Base-by-base conservation (phyloP, 2,797 vertebrate genomes). In the Danio choprae region DNA sequence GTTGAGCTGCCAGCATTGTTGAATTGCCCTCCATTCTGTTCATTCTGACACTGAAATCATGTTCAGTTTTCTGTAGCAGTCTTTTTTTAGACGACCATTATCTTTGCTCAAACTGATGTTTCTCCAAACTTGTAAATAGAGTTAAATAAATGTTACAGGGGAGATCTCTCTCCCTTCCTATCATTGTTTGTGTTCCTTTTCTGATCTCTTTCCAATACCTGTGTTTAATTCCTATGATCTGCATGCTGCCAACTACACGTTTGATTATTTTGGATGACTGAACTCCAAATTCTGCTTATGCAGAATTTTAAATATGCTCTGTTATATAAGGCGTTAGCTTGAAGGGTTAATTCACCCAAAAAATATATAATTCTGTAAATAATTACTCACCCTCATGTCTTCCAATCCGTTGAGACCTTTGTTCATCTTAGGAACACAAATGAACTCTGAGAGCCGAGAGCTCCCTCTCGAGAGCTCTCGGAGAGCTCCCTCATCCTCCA, bases 31-130 rank as follows among this genome's bases (percentile, higher is more conserved):
- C 68, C 74, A 67, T 85, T 81, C 53, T 73, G 41, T 58, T 64
- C 50, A 53, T 82, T 48, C 58, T 87, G 75, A 83, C 59, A 55
- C 72, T 85, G 87, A 84, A 85, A 88, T 87, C 84, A 72, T 82
- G 86, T 86, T 81, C 85, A 77, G 83, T 86, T 88, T 84, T 86
- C 87, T 89, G 74, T 87, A 84, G 84, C 84, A 80, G 82, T 88
- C 87, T 76, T 79, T 73, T 75, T 74, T 81, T 78, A 85, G 87
- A 83, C 76, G 40, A 74, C 75, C 78, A 29, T 41, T 84, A 75
- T 79, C 72, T 87, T 67, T 20, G 51, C 46, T 85, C 77, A 62
- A 83, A 77, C 60, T 68, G 72, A 81, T 85, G 62, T 75, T 68
- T 79, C 81, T 83, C 74, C 80, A 89, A 79, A 89, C 90, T 82